A percentile compares a stretch with the other conserved stretches of the same genome.
These are phyloP conservation scores for Nothoprocta perdicaria DNA, from an alignment of 2,113 vertebrate genomes.

Conservation along the genomic window DNA sequence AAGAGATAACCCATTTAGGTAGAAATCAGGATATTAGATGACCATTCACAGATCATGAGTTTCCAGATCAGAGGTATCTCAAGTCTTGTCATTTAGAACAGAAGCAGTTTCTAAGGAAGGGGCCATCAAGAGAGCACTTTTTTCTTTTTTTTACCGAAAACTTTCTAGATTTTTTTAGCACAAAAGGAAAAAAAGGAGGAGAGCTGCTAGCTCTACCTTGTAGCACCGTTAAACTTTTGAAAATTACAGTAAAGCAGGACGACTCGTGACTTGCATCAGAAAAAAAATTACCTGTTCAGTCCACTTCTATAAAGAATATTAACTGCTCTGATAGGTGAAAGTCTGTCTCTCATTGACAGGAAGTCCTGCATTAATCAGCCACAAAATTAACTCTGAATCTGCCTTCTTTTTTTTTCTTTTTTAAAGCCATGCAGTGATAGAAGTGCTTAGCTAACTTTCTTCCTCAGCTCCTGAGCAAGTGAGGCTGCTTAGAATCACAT, in stretches of 20 bases:
- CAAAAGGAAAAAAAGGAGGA: background rate
- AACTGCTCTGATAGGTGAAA: background rate
- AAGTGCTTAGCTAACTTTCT: background rate
- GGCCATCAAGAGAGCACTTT: background rate
- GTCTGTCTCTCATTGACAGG: background rate
- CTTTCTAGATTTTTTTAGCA: background rate
- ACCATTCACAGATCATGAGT: background rate
- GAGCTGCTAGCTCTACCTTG: background rate
- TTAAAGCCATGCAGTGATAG: too few species aligned
- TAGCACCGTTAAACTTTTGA: background rate
- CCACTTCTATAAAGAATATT: background rate
- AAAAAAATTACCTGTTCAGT: background rate
- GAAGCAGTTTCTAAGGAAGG: background rate
- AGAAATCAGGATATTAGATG: background rate
- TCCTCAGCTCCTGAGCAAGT: background rate
- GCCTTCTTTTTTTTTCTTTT: too few species aligned
- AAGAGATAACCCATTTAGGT: background rate
- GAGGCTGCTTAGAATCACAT: background rate
- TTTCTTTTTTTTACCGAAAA: background rate
- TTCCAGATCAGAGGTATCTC: background rate
- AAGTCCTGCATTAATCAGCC: background rate
- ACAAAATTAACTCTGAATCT: background rate
- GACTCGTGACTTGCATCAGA: background rate
- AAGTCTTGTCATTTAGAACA: background rate
- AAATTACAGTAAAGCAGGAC: background rate